Evolutionary conservation across 2,113 vertebrate genomes (phyloP).

Genomic region (Pontoporia blainvillei): DNA sequence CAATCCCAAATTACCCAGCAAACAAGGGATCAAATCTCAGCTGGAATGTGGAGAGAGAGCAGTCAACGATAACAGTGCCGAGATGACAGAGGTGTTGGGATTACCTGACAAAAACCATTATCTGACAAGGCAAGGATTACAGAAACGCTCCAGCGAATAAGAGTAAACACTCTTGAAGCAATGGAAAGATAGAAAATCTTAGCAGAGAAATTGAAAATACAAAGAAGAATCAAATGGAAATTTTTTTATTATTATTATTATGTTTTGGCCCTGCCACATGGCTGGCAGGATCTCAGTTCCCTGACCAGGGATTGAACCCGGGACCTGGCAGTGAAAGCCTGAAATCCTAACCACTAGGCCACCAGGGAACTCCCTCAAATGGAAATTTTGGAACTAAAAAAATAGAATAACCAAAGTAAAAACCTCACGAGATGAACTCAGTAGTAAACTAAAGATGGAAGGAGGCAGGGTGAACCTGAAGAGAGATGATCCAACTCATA

Average conservation of each 20-base stretch:
- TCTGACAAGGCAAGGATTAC: neutral
- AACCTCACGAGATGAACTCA: neutral
- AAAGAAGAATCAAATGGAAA: neutral
- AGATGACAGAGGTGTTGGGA: neutral
- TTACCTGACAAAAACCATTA: too few species aligned
- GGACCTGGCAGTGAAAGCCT: too few species aligned
- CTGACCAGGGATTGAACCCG: too few species aligned
- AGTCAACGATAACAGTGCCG: fast-evolving
- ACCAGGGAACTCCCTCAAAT: too few species aligned
- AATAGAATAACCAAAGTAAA: too few species aligned
- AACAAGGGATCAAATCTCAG: neutral
- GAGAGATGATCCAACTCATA: neutral
- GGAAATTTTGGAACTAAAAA: too few species aligned
- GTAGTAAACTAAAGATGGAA: neutral
- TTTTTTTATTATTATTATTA: too few species aligned
- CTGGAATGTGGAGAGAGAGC: too few species aligned
- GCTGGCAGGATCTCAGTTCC: too few species aligned
- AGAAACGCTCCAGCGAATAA: neutral
- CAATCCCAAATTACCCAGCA: too few species aligned
- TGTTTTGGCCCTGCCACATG: too few species aligned
- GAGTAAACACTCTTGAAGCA: neutral
- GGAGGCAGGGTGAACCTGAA: neutral
- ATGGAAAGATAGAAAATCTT: neutral
- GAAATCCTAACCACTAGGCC: too few species aligned
- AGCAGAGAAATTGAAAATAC: neutral